These are phyloP conservation scores for Sclerurus mexicanus DNA, from an alignment of 2,113 vertebrate species.

Conservation along the genomic window DNA sequence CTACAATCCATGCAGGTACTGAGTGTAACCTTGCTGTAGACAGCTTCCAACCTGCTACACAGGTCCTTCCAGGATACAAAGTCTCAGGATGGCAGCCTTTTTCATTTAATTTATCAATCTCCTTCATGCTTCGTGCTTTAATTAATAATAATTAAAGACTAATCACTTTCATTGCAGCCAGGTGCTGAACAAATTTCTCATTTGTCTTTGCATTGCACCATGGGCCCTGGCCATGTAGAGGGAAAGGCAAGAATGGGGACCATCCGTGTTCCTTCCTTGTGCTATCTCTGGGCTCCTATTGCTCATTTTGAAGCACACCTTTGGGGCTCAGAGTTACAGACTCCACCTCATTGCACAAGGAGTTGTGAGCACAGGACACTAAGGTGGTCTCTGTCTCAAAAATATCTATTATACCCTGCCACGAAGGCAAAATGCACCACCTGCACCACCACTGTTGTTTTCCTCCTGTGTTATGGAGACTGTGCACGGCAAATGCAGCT, in stretches of 20 bases:
- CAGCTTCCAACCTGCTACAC: not conserved
- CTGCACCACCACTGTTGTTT: not conserved
- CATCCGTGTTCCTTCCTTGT: not conserved
- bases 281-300: not conserved
- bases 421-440: not conserved
- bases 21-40: not conserved
- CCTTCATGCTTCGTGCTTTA: not conserved
- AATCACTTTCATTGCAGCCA: not conserved
- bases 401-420: not conserved
- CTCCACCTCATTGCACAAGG: not conserved
- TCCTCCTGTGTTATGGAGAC: not conserved
- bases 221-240: not conserved
- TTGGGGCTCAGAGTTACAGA: not conserved
- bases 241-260: not conserved
- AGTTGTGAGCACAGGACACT: not conserved
- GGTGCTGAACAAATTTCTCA: not conserved
- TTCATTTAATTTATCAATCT: not conserved
- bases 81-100: not conserved
- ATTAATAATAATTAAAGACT: not conserved
- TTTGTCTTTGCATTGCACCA: not conserved
- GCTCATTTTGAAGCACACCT: not conserved
- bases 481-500: not conserved
- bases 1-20: not conserved
- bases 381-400: not conserved
- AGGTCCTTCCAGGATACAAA: not conserved